Conservation (phyloP, 2,888 invertebrate species). For the Malthinus flaveolus region DNA sequence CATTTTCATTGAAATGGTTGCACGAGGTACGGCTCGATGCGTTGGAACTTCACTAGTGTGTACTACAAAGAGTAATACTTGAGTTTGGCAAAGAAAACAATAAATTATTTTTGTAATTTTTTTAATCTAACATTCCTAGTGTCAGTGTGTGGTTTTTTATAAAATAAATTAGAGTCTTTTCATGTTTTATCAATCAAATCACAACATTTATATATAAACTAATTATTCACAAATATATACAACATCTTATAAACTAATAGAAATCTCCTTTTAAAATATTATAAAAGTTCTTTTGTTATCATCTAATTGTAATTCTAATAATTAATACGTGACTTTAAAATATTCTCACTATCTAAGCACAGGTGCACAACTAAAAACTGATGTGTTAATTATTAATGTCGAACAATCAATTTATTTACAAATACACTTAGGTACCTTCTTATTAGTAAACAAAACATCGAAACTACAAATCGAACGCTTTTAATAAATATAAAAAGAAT, state of each 20-base stretch:
- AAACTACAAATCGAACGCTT: not conserved
- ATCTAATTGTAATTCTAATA: constrained; percentile 10
- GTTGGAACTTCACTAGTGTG: no score
- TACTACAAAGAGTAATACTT: no score
- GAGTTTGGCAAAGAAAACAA: constrained; percentile 19
- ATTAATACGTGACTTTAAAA: constrained; percentile 16
- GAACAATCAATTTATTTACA: not conserved
- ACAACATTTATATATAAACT: constrained; percentile 49
- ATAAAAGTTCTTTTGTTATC: constrained; percentile 15
- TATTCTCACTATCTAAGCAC: constrained; percentile 21
- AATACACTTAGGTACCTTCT: not conserved
- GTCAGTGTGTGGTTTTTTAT: constrained; percentile 29
- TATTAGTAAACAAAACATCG: constrained; percentile 1
- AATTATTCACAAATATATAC: constrained; percentile 51
- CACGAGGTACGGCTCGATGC: no score
- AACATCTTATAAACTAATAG: constrained; percentile 26
- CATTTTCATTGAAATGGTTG: no score
- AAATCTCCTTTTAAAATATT: constrained; percentile 13
- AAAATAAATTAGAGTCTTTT: constrained; percentile 52
- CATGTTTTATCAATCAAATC: constrained; percentile 45
- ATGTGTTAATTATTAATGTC: constrained; percentile 7
- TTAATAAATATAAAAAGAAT: constrained; percentile 4
- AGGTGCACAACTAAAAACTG: constrained; percentile 20
- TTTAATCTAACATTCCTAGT: constrained; percentile 37
- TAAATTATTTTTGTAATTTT: constrained; percentile 24